Evolutionary conservation across 2,888 invertebrate genomes (phyloP), one percentile per base, ranked within the genome.

Genomic region (Arenicola marina): DNA sequence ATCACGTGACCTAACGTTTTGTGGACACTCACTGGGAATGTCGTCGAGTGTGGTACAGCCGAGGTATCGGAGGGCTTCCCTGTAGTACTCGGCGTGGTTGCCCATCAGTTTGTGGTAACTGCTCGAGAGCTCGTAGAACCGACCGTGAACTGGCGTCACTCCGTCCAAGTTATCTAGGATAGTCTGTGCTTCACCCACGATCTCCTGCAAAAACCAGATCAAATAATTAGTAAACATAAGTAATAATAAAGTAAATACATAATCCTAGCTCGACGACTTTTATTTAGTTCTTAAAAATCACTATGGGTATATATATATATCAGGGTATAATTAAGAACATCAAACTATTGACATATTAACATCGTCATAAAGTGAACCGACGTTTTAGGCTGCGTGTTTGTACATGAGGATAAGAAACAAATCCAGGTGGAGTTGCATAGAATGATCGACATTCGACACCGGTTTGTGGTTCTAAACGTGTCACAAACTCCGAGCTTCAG

Each of bases 61-160:
- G 60, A 91, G 84, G 78, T 88, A 91, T 73, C 89, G 86, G 15
- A 99, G 87, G 11, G 97, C 95, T 65, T 95, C 92, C 63, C 95
- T 89, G 85, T 99, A 99, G 86, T 97, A 99, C 73, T 92, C 92
- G 0, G 93, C 92, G 85, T 96, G 93, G 73, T 82, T 79, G 51
- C 82, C 80, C 73, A 80, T 78, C 32, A 90, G 89, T 84, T 92
- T 89, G 82, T 95, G 95, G 77, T 95, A 92, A 73, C 94, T 92
- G 1, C 95, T 93, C 2, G 95, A 94, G 1, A 97, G 86, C 72
- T 94, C 89, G 79, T 96, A 98, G 84, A 93, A 98, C 77, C 93
- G 88, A 31, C 94, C 95, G 79, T 98, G 97, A 0, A 97, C 95
- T 0, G 93, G 87, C 0, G 95, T 94, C 2, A 97, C 90, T 31